Evolutionary conservation across 2,113 vertebrate species (phyloP), one percentile per base, ranked within the genome.

Genomic region (Ptychochromis oligacanthus): DNA sequence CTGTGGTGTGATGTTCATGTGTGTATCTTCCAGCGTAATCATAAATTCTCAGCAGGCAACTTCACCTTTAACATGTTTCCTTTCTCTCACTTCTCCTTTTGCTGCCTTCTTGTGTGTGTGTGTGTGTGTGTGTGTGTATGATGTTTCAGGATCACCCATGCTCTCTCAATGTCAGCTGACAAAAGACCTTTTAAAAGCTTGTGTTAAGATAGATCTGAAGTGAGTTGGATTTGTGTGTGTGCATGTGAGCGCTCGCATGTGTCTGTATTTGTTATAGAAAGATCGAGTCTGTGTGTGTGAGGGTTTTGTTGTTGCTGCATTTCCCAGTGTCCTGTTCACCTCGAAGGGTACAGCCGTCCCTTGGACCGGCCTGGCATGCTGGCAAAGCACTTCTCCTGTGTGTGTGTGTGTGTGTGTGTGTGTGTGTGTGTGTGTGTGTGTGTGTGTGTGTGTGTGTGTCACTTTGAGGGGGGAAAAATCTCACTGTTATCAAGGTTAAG

Each of bases 401-500:
- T 88, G 75, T 87, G 80, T 86, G 80, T 82, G 89, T 85, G 85
- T 59, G 84, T 81, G 81, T 80, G 85, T 87, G 87, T 88, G 85
- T 80, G 87, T 85, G 90, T 84, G 89, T 82, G 84, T 76, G 77
- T 91, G 89, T 86, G n/a, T 76, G 85, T 75, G 81, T 88, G 75
- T 87, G 80, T 86, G 80, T 82, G 89, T 85, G 88, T 84, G 91
- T 84, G 91, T 84, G 82, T 92, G 92, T 93, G 92, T 93, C 93
- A 95, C 93, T 94, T 93, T 94, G 90, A 89, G 92, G 90, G 92
- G 90, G 90, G 81, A 28, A 77, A 87, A 91, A 93, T 92, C 94
- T 95, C 93, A 93, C 92, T 94, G 94, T 92, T 94, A 94, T 93
- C 94, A 96, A 95, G 95, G 95, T 96, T 95, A 95, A 94, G 93